Percentiles rank a stretch among this genome's conserved stretches.
Evolutionary conservation across 2,888 invertebrate species (phyloP).

Genomic region (Masnerella sp.): DNA sequence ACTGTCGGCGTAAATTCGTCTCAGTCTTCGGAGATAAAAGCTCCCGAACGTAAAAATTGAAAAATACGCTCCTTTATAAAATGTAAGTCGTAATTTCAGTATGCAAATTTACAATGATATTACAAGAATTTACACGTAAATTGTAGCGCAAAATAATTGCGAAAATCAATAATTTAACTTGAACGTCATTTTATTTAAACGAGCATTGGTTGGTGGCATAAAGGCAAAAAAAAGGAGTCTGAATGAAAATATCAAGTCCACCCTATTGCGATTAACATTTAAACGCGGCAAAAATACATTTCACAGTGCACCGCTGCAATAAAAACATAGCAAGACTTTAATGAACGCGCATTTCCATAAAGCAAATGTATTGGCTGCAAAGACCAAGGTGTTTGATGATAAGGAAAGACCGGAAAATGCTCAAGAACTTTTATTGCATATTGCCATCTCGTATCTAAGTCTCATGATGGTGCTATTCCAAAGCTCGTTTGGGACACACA

Average conservation of each 20-base stretch:
- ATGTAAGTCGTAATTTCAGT: no score
- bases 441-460: slow-evolving; percentile 44
- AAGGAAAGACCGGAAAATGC: slow-evolving; percentile 35
- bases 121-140: no score
- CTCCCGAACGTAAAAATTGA: no score
- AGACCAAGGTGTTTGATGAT: slow-evolving; percentile 38
- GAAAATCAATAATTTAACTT: no score
- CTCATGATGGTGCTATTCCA: slow-evolving; percentile 6
- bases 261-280: slow-evolving; percentile 23
- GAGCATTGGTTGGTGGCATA: no score
- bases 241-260: slow-evolving; percentile 5
- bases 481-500: slow-evolving; percentile 41
- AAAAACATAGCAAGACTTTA: slow-evolving; percentile 27
- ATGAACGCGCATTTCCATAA: slow-evolving; percentile 43
- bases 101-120: no score
- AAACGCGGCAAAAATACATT: slow-evolving; percentile 12
- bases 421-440: slow-evolving; percentile 47
- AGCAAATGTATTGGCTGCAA: slow-evolving; percentile 37
- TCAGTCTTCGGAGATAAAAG: not conserved
- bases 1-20: no score
- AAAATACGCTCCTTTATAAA: no score
- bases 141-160: no score
- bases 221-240: not conserved
- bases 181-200: no score
- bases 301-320: slow-evolving; percentile 17